Base-by-base conservation (phyloP, 2,113 vertebrate species). In the Larimichthys crocea region DNA sequence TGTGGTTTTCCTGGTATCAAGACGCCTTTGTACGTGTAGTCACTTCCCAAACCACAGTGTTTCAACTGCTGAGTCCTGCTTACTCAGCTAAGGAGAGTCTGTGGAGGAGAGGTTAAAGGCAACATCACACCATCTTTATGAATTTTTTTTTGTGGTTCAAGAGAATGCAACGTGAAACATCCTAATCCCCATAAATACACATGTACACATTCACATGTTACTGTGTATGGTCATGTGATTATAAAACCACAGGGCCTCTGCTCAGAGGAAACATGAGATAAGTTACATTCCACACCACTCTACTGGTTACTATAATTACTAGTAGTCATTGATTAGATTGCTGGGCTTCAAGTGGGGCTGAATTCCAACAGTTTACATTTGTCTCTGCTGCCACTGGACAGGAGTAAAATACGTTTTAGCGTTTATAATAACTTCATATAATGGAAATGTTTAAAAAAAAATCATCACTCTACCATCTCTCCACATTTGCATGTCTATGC, bases 41-140 rank as follows among this genome's bases (percentile, higher is more conserved):
- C 42, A 62, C 82, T 69, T 76, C 2, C 42, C 16, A 19, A 61
- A 42, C 61, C 52, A 86, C 76, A 80, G 31, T 24, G 86, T 83
- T 71, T 17, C 22, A 65, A 31, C 24, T 48, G 49, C 65, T 79
- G 31, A 64, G 35, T 74, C 56, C 35, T 64, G 60, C 77, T 73
- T 55, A 67, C 57, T 86, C 75, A 78, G 68, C 48, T 0, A 5
- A 10, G 20, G 53, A 72, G 22, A 31, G 19, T 56, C 9, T 24
- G 53, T 14, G 24, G 17, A 55, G 42, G 11, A 57, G 20, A 50
- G 11, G 3, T 44, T 44, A 14, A 60, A 68, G 20, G 53, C 26
- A 8, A 42, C 0, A 1, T 29, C 16, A 20, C 59, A 24, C 31
- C 31, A 24, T 3, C 26, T n/a, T n/a, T n/a, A n/a, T n/a, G n/a